Conservation (phyloP, 1,140 invertebrate species). For the Myzus persicae region DNA sequence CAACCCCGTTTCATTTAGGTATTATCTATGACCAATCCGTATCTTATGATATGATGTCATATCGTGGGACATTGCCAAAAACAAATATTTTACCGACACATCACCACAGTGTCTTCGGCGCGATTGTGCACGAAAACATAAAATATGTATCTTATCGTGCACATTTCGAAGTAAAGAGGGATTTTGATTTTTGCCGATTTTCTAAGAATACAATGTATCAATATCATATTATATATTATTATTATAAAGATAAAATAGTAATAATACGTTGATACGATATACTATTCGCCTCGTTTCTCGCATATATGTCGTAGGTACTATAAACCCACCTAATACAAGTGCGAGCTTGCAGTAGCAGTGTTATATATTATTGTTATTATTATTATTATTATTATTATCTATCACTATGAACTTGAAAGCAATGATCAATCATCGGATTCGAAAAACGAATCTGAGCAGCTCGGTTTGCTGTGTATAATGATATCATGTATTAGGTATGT, state of each 20-base stretch:
- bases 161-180: not conserved
- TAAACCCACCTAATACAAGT: not conserved
- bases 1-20: not conserved
- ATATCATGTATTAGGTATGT: not conserved
- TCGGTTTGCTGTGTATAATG: not conserved
- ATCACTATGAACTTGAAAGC: not conserved
- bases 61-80: not conserved
- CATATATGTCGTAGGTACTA: not conserved
- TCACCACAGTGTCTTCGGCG: not conserved
- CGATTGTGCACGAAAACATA: not conserved
- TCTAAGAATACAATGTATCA: not conserved
- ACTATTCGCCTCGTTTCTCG: not conserved
- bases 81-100: not conserved
- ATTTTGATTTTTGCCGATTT: not conserved
- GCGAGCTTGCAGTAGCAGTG: not conserved
- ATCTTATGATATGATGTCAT: not conserved
- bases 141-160: not conserved
- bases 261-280: not conserved
- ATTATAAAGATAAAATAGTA: not conserved
- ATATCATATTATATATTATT: slow-evolving; percentile 5
- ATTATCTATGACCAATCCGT: not conserved
- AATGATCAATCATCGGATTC: not conserved
- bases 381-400: not conserved
- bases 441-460: not conserved
- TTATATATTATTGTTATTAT: not conserved